Conservation (phyloP, 2,113 vertebrate genomes). For the Rhea americana region DNA sequence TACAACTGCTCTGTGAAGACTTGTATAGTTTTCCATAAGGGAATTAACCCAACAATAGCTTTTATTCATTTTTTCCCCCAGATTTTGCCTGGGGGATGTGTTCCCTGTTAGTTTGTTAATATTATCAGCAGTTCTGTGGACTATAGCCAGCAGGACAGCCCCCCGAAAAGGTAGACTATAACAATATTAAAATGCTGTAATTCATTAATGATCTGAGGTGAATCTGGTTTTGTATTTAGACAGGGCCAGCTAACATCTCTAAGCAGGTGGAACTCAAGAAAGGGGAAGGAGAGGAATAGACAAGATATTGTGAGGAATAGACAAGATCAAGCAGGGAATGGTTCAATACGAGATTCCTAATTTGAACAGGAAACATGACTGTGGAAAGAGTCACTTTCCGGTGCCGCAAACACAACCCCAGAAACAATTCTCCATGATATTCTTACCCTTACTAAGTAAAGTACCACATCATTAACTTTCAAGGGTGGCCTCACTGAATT, state of each 20-base stretch:
- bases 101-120: background rate
- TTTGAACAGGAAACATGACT: background rate
- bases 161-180: background rate
- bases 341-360: background rate
- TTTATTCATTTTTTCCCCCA: background rate
- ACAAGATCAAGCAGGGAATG: background rate
- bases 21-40: background rate
- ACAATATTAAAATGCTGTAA: background rate
- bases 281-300: background rate
- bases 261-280: background rate
- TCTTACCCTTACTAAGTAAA: background rate
- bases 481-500: background rate
- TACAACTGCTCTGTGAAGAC: background rate
- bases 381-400: background rate
- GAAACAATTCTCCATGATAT: background rate
- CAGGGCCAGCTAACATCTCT: background rate
- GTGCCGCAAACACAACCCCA: background rate
- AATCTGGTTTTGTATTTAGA: background rate
- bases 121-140: background rate
- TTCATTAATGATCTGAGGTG: background rate
- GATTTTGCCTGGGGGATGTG: background rate
- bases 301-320: background rate
- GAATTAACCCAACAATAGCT: background rate
- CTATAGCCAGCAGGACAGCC: background rate
- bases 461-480: background rate